A percentile compares a stretch with the other conserved stretches of the same genome.
Conservation (phyloP, 2,888 invertebrate species). For the Leptopilina drosophilae region DNA sequence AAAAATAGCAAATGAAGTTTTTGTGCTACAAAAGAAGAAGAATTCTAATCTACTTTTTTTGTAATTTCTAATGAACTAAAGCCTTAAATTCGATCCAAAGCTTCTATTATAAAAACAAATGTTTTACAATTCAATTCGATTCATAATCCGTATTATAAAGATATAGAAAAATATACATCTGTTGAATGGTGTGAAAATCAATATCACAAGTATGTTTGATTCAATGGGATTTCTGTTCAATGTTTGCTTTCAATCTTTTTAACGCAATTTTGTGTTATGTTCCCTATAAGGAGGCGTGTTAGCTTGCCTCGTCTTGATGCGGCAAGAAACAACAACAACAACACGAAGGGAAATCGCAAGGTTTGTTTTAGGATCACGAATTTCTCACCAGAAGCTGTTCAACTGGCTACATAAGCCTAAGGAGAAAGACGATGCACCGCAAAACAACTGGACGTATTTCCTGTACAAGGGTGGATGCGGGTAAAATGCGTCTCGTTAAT, state of each 20-base stretch:
- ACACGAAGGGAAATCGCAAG: constrained; percentile 14
- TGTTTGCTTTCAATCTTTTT: neutral
- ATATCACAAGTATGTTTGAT: neutral
- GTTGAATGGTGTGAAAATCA: neutral
- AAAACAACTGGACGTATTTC: constrained; percentile 59
- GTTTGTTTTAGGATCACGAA: constrained; percentile 26
- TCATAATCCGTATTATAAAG: neutral
- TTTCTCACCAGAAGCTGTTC: constrained; percentile 44
- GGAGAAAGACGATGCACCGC: constrained; percentile 53
- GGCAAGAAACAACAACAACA: constrained; percentile 15
- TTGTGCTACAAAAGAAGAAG: too few relatives aligned
- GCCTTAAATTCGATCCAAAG: too few relatives aligned
- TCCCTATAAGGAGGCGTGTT: constrained; percentile 15
- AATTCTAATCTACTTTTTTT: too few relatives aligned
- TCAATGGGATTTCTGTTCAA: constrained; percentile 1
- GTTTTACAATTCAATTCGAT: too few relatives aligned
- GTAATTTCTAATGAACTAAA: too few relatives aligned
- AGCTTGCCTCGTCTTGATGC: neutral
- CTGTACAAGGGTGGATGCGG: constrained; percentile 66
- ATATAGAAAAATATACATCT: neutral
- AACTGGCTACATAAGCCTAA: constrained; percentile 42
- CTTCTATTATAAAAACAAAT: too few relatives aligned
- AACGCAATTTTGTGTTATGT: constrained; percentile 1
- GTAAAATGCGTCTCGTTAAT: constrained; percentile 74
- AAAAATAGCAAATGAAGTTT: too few relatives aligned